These are phyloP conservation scores for Smutsia gigantea DNA, from an alignment of 2,797 vertebrate genomes.

Conservation along the genomic window DNA sequence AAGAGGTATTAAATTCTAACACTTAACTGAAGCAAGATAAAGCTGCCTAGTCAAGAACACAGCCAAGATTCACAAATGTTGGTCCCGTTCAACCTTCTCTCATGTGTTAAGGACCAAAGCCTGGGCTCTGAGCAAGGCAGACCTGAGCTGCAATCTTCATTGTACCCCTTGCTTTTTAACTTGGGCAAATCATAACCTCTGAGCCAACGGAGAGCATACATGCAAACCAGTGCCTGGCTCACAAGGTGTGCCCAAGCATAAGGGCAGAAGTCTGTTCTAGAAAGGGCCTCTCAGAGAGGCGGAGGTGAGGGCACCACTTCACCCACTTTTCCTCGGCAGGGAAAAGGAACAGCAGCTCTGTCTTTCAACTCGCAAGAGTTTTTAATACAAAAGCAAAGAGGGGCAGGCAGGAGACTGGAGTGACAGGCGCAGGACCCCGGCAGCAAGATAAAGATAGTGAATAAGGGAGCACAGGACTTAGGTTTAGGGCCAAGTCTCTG, in stretches of 20 bases:
- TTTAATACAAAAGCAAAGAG: neutral
- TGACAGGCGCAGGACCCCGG: neutral
- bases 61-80: no score
- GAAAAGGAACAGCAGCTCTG: accelerated
- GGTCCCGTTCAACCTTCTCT: neutral
- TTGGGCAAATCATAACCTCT: neutral
- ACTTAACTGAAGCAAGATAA: neutral
- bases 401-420: accelerated
- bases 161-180: neutral
- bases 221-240: neutral
- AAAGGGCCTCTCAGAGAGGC: neutral
- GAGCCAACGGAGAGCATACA: neutral
- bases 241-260: accelerated
- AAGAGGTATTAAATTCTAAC: neutral
- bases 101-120: no score
- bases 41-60: neutral
- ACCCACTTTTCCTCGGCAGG: neutral
- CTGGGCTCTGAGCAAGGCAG: neutral
- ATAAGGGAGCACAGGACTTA: no score
- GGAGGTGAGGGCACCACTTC: no score
- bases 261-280: neutral
- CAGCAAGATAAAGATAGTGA: no score
- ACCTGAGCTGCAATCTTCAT: accelerated
- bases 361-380: neutral
- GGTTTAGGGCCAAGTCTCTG: neutral